A percentile compares a stretch with the other conserved stretches of the same genome.
Evolutionary conservation across 2,888 invertebrate genomes (phyloP).

Genomic region (Pyrocoelia pectoralis): DNA sequence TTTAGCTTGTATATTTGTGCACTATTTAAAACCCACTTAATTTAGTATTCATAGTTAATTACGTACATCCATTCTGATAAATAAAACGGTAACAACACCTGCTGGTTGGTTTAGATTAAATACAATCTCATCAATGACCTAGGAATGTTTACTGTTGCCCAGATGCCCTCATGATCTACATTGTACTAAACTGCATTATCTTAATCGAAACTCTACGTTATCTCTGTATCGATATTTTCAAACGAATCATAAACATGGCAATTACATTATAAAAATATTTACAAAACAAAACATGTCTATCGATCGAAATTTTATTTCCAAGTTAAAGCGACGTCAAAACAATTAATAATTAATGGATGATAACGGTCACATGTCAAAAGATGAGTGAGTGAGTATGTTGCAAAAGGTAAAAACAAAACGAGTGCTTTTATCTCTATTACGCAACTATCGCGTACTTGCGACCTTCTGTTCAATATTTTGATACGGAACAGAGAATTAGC

Average conservation of each 20-base stretch:
- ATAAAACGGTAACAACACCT: neutral
- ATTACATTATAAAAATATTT: neutral
- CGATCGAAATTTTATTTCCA: too few species aligned
- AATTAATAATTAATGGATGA: too few species aligned
- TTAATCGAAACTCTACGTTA: neutral
- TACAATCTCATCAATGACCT: neutral
- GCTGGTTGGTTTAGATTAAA: neutral
- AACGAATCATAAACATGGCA: neutral
- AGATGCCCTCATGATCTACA: slow-evolving; percentile 18
- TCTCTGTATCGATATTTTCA: neutral
- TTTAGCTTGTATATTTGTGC: neutral
- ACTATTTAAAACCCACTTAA: neutral
- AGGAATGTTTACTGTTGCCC: slow-evolving; percentile 8
- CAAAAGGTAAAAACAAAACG: too few species aligned
- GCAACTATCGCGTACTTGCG: too few species aligned
- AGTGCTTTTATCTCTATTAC: too few species aligned
- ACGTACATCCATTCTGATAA: neutral
- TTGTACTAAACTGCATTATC: slow-evolving; percentile 7
- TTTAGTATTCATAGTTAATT: neutral
- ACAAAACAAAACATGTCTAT: neutral
- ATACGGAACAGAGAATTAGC: too few species aligned
- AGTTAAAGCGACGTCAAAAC: too few species aligned
- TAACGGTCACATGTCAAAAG: too few species aligned
- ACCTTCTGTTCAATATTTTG: too few species aligned
- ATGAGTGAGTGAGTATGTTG: too few species aligned